Conservation (phyloP, 53 echinoderm and acorn worm genomes). For the Temnopleurus reevesii region DNA sequence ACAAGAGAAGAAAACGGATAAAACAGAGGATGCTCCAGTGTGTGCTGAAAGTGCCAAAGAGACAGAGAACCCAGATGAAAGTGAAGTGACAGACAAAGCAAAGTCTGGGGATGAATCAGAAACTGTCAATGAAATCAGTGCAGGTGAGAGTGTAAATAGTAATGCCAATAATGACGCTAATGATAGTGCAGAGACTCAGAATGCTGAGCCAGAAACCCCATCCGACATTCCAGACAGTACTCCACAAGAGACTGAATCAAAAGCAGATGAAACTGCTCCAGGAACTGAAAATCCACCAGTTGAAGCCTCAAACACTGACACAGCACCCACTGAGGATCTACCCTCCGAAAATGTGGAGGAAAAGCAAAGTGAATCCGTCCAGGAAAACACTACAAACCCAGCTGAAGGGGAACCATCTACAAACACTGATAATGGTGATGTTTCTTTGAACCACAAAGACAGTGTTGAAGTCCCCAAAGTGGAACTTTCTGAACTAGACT, state of each 20-base stretch:
- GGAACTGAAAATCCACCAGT: background rate
- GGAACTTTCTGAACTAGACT: constrained; percentile 63
- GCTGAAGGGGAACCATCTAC: background rate
- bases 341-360: background rate
- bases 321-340: background rate
- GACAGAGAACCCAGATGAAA: background rate
- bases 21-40: background rate
- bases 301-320: background rate
- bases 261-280: background rate
- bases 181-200: background rate
- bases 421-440: background rate
- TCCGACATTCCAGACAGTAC: background rate
- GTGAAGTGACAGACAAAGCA: background rate
- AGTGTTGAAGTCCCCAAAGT: background rate
- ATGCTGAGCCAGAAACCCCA: background rate
- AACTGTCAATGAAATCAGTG: background rate
- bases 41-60: constrained; percentile 10
- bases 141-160: background rate
- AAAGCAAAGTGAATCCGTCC: background rate
- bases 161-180: background rate
- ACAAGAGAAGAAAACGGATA: background rate
- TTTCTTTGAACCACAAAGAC: background rate
- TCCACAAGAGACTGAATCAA: background rate
- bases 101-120: background rate
- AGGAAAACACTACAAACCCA: background rate